A percentile compares a stretch with the other conserved stretches of the same genome.
Evolutionary conservation across 2,797 vertebrate genomes (phyloP).

Genomic region (Luscinia megarhynchos): DNA sequence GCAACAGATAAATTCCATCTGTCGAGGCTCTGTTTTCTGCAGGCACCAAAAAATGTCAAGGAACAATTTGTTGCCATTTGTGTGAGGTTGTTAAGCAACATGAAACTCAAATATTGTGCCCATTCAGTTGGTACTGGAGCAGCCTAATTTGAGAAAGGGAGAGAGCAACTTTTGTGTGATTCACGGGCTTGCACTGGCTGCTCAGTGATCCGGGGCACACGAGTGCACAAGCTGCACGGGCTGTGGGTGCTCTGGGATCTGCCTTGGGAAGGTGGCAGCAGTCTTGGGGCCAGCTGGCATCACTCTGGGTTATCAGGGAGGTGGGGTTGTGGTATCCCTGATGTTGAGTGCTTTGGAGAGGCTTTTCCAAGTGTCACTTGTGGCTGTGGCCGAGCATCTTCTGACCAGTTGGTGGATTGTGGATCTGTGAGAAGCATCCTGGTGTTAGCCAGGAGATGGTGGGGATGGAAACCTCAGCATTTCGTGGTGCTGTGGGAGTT

Average conservation of each 20-base stretch:
- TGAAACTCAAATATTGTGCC: slow-evolving; percentile 60
- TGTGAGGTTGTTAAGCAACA: slow-evolving; percentile 65
- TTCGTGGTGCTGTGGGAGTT: not conserved
- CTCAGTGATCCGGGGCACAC: not conserved
- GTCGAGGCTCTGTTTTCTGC: slow-evolving; percentile 28
- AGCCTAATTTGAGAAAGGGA: not conserved
- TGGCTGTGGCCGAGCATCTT: not conserved
- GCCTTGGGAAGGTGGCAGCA: not conserved
- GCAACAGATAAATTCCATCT: slow-evolving; percentile 61
- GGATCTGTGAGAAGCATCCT: not conserved
- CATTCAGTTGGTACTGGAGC: slow-evolving; percentile 20
- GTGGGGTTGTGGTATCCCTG: not conserved
- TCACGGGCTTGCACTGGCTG: not conserved
- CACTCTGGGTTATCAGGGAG: not conserved
- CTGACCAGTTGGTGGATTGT: fast-evolving
- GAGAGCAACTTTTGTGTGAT: slow-evolving; percentile 15
- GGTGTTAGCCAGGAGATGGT: not conserved
- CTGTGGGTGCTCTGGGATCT: not conserved
- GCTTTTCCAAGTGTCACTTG: not conserved
- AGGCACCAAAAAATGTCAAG: slow-evolving; percentile 50
- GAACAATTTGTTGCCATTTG: slow-evolving; percentile 59
- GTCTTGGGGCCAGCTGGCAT: not conserved
- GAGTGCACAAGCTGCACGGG: not conserved
- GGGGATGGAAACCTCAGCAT: not conserved
- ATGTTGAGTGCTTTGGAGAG: not conserved